phyloP scores from a whole-genome alignment of 2,797 vertebrate genomes.

The Schizothorax lantsangensis region DNA sequence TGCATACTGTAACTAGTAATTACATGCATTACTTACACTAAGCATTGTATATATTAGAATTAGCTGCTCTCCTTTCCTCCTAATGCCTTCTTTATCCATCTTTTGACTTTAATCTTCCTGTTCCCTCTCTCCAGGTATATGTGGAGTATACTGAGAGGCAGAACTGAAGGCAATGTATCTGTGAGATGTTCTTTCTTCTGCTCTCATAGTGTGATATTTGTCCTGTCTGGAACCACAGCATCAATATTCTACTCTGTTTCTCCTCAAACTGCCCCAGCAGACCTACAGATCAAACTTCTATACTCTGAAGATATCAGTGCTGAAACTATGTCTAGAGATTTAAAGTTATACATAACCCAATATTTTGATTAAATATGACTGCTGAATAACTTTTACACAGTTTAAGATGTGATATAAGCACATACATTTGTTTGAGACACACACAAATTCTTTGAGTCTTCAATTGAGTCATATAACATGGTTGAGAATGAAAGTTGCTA shows the following conservation, averaged over 20 bases:
- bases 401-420: not conserved
- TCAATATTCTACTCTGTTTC: constrained; percentile 7
- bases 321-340: not conserved
- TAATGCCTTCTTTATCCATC: not conserved
- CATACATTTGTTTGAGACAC: not conserved
- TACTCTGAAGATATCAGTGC: not conserved
- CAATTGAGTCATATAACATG: not conserved
- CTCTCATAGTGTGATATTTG: constrained; percentile 2
- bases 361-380: not conserved
- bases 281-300: not conserved
- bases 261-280: not conserved
- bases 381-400: not conserved
- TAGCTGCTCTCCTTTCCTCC: not conserved
- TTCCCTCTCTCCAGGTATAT: not conserved
- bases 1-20: not conserved
- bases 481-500: not conserved
- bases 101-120: not conserved
- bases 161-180: not conserved
- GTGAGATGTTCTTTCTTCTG: not conserved
- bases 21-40: not conserved
- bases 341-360: not conserved
- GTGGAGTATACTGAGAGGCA: not conserved
- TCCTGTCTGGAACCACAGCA: constrained; percentile 15
- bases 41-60: not conserved
- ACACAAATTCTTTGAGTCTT: not conserved